Evolutionary conservation across 53 echinoderm and acorn worm species (phyloP), one percentile per base, ranked within the genome.

Genomic region (Astropecten irregularis): DNA sequence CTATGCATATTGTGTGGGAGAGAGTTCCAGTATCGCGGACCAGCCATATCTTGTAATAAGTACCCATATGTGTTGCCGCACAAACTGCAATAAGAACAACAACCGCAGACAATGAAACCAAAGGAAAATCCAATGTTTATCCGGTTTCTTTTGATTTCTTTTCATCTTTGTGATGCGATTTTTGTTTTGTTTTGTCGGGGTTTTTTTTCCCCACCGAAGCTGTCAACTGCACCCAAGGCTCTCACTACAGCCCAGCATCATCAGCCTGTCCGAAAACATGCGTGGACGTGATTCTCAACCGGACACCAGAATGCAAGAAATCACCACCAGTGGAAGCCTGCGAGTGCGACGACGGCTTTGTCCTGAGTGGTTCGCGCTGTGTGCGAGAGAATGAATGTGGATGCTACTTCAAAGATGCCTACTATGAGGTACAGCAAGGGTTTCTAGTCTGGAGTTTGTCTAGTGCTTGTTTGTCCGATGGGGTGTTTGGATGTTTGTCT

Each of bases 261-360:
- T 69, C 71, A 3, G 66, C 82, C 23, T 95, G 95, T 46, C 82
- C 70, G 1, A 27, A 61, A 10, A 88, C 83, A 10, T 88, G 88
- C 40, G 36, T 33, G 15, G 51, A 73, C n/a, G 28, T 51, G 11
- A 18, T 19, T 9, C 6, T 1, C 11, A n/a, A 30, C 16, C 15
- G 13, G 4, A 50, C 49, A 30, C 51, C 67, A 2, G 2, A 1
- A 1, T 96, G 96, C 63, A 25, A 86, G 13, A 81, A 49, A 1
- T 25, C 66, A 16, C 48, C 48, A 1, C 86, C 73, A 35, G 89
- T 96, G 21, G 96, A 96, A 65, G 96, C 91, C 13, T 96, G 96
- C 66, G 84, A 87, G 48, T 96, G 96, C 51, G 50, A 76, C 10
- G 51, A 56, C 4, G 96, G 93, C 3, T 87, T 31, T 34, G 84